A percentile compares a stretch with the other conserved stretches of the same genome.
Conservation (phyloP, 1,140 invertebrate genomes). For the Drosophila punjabiensis region DNA sequence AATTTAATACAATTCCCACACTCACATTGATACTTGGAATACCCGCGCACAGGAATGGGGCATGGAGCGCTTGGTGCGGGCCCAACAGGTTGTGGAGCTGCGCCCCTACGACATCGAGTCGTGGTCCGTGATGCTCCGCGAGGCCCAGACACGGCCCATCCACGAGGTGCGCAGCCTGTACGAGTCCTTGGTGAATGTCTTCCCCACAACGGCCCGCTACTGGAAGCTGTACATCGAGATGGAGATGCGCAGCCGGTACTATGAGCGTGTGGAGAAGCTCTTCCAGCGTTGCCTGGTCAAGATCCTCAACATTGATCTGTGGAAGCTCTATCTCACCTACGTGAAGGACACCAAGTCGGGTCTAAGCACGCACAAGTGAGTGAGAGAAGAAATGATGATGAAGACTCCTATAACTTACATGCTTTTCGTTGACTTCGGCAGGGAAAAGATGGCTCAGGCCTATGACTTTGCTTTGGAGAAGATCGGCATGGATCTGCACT, state of each 20-base stretch:
- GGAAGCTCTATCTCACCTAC: slow-evolving; percentile 99
- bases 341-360: slow-evolving; percentile 98
- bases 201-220: slow-evolving; percentile 98
- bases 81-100: slow-evolving; percentile 92
- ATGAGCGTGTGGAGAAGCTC: slow-evolving; percentile 99
- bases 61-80: slow-evolving; percentile 92
- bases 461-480: slow-evolving; percentile 99
- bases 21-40: background rate
- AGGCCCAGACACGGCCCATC: slow-evolving; percentile 95
- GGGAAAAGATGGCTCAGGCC: slow-evolving; percentile 99
- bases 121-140: slow-evolving; percentile 97
- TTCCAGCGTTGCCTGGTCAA: slow-evolving; percentile 99
- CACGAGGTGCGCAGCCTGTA: slow-evolving; percentile 96
- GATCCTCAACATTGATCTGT: slow-evolving; percentile 99
- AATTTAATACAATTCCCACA: background rate
- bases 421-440: slow-evolving; percentile 77
- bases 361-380: slow-evolving; percentile 97
- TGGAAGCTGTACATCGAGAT: slow-evolving; percentile 99
- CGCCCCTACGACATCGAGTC: slow-evolving; percentile 97
- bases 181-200: slow-evolving; percentile 96
- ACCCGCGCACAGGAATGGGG: slow-evolving; percentile 89
- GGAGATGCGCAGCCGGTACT: slow-evolving; percentile 98
- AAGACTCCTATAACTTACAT: background rate
- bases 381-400: slow-evolving; percentile 42
- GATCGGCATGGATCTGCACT: slow-evolving; percentile 99